Base-by-base conservation (phyloP, 2,888 invertebrate species). In the Temnothorax ravouxi region DNA sequence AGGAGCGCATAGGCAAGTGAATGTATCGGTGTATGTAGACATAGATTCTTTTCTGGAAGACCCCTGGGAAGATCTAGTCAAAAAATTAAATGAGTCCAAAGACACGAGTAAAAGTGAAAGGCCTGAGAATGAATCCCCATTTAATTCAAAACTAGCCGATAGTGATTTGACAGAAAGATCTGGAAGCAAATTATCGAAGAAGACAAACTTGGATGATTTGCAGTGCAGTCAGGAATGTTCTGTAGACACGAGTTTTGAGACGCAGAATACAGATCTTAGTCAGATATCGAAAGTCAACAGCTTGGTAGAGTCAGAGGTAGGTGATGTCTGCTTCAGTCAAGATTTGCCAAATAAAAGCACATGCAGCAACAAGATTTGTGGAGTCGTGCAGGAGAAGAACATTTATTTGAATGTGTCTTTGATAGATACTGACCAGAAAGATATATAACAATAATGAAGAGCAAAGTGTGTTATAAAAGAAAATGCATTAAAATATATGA, bases 21-120 rank as follows among this genome's bases (percentile, higher is more conserved):
- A 93, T 61, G 90, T 94, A 88, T 90, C 92, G 3, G 75, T 66
- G 5, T 94, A 92, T 56, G 38, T 94, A 66, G 88, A 94, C 87
- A 79, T 92, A 9, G 82, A 81, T 79, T 92, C 91, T 11, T 90
- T 92, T 44, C 88, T 93, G 38, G 93, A 93, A 79, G 93, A 94
- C 88, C 94, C 94, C 5, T 94, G 94, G 94, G 87, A 88, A n/a
- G 88, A 92, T 56, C 88, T 93, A 76, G 69, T 82, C n/a, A 79
- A 84, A 67, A 89, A 90, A 71, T 85, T 89, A 25, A 82, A 83
- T 21, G 25, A 72, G 6, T 79, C 67, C 0, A 69, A 69, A 54
- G 83, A 83, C 21, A 38, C 21, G 6, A 75, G 69, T 8, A 50
- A 9, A 18, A 66, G 47, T 18, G 54, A 83, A 25, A 71, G 41